These are phyloP conservation scores for Tychaedon coryphoeus DNA, from an alignment of 2,113 vertebrate species.

Conservation along the genomic window DNA sequence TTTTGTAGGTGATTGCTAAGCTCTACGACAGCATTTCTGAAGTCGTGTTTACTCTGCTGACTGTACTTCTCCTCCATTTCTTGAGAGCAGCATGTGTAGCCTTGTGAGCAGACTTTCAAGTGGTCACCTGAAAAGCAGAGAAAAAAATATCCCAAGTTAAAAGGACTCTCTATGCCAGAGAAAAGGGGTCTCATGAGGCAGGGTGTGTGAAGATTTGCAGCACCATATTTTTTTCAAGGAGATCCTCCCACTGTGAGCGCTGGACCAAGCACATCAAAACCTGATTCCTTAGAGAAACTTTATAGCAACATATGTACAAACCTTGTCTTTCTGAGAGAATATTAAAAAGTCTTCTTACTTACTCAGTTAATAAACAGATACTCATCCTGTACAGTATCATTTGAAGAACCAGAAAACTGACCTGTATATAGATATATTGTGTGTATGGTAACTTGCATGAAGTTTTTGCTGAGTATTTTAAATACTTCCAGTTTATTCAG, in stretches of 20 bases:
- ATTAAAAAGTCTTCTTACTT: neutral
- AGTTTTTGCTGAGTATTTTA: neutral
- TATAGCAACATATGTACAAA: neutral
- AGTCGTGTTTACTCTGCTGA: slow-evolving; percentile 89
- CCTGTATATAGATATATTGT: neutral
- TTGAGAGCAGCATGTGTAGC: slow-evolving; percentile 94
- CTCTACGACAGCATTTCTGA: slow-evolving; percentile 84
- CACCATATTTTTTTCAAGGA: neutral
- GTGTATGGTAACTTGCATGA: neutral
- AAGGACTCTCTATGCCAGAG: neutral
- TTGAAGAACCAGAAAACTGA: neutral
- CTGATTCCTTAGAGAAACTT: neutral
- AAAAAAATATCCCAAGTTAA: neutral
- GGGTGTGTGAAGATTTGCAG: neutral
- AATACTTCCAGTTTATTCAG: neutral
- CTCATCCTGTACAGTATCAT: neutral
- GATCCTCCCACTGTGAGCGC: rapidly evolving
- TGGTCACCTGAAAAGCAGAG: slow-evolving; percentile 82
- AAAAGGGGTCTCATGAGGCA: neutral
- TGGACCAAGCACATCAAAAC: neutral
- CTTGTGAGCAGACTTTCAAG: slow-evolving; percentile 92
- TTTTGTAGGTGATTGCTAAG: slow-evolving; percentile 87
- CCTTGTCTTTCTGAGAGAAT: neutral
- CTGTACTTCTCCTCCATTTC: slow-evolving; percentile 97
- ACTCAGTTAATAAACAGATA: neutral